Evolutionary conservation across 2,113 vertebrate species (phyloP), one percentile per base, ranked within the genome.

Genomic region (Oreocharis arfaki): DNA sequence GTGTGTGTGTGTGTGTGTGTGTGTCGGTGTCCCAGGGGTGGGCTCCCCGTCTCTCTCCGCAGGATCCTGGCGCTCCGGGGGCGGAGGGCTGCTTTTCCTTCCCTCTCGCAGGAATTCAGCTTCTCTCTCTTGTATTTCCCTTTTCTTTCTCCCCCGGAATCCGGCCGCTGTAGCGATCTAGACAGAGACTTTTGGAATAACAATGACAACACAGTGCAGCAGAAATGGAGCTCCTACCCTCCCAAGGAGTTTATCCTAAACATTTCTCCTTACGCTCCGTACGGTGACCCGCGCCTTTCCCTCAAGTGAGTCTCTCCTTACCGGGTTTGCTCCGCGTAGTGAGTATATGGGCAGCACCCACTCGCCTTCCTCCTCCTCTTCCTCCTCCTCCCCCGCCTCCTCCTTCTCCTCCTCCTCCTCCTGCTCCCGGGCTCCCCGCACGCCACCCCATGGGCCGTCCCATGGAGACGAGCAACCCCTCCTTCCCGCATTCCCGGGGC

Each of bases 151-250:
- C 93, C 97, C 98, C 95, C 97, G 97, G 98, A 98, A 98, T 95
- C 98, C 97, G 98, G 98, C 98, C 95, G 97, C 98, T 97, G 92
- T 98, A 99, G 99, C 93, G 99, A 99, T 98, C 98, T 99, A 98
- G 99, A 99, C 99, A 99, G 99, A 99, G 99, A 99, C 98, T 99
- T 99, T 98, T 99, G 99, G 99, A 99, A 99, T 98, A 99, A 99
- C 98, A 99, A 99, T 98, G 99, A 99, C 98, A 99, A 99, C 98
- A 99, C 99, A 98, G 99, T 99, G 98, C 99, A 99, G 97, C 99
- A 99, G 99, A 99, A 99, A 98, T 99, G 99, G 99, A 99, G 99
- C 97, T 99, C 99, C 97, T 99, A 99, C 96, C 99, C 99, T 93
- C 99, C 99, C 97, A 99, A 99, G 98, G 99, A 99, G 98, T 99